Conservation (phyloP, 2,888 invertebrate species). For the Diplazon laetatorius region DNA sequence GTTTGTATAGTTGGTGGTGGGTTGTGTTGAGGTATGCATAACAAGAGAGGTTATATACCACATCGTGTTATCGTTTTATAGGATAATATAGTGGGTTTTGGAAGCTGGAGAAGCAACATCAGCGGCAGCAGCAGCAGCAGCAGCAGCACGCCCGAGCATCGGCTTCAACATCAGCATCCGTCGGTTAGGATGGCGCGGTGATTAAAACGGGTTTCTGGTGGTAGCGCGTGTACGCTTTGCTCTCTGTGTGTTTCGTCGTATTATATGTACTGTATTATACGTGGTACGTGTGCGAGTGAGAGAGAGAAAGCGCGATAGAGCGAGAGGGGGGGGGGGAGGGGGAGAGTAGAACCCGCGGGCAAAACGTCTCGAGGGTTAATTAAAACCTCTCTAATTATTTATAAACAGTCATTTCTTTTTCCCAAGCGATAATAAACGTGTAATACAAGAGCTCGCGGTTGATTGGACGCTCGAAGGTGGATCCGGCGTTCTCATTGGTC, state of each 20-base stretch:
- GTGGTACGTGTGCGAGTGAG: slow-evolving; percentile 58
- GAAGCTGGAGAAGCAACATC: slow-evolving; percentile 30
- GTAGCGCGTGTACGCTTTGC: slow-evolving; percentile 21
- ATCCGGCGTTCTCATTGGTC: slow-evolving; percentile 69
- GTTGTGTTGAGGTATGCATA: slow-evolving; percentile 15
- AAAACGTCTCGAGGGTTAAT: slow-evolving; percentile 80
- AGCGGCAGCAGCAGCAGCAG: slow-evolving; percentile 19
- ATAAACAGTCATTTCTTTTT: slow-evolving; percentile 82
- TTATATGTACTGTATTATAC: slow-evolving; percentile 31
- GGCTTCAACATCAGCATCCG: slow-evolving; percentile 45
- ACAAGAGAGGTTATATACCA: slow-evolving; percentile 8
- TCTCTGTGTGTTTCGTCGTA: slow-evolving; percentile 5
- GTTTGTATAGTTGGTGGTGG: neutral
- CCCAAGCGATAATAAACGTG: slow-evolving; percentile 79
- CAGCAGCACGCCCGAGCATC: neutral
- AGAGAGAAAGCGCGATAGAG: no score
- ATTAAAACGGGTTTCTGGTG: slow-evolving; percentile 73
- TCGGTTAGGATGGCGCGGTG: slow-evolving; percentile 62
- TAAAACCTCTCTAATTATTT: slow-evolving; percentile 83
- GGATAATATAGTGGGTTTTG: slow-evolving; percentile 33
- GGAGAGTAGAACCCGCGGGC: slow-evolving; percentile 72
- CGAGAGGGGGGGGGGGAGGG: no score
- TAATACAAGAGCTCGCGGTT: slow-evolving; percentile 68
- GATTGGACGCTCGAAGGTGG: slow-evolving; percentile 70
- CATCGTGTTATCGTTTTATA: slow-evolving; percentile 38